These are phyloP conservation scores for Indicator indicator DNA, from an alignment of 2,113 vertebrate species.

Conservation along the genomic window DNA sequence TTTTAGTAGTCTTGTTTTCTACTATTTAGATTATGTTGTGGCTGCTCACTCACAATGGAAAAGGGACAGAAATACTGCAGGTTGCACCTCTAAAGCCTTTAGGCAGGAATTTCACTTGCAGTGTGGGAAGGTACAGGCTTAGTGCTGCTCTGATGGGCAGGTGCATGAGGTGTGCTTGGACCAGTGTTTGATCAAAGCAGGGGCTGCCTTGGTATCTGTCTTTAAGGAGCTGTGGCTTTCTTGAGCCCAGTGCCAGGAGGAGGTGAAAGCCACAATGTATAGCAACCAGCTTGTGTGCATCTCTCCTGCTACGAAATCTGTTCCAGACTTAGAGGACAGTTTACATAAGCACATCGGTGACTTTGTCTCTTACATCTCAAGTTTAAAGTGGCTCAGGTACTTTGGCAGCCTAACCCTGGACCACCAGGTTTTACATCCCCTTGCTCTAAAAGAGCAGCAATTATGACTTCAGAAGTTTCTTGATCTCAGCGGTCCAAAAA, in stretches of 20 bases:
- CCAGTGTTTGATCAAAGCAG: not conserved
- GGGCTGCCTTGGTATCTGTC: not conserved
- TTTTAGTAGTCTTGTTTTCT: not conserved
- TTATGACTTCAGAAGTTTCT: not conserved
- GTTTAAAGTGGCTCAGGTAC: not conserved
- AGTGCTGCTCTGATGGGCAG: not conserved
- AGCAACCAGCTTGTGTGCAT: not conserved
- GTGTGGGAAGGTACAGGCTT: not conserved
- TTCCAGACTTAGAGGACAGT: not conserved
- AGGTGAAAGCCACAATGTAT: not conserved
- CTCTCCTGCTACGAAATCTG: not conserved
- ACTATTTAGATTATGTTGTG: not conserved
- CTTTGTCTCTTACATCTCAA: not conserved
- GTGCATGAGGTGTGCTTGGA: fast-evolving
- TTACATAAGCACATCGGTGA: not conserved
- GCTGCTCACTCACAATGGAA: not conserved
- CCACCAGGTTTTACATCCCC: not conserved
- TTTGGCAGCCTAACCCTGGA: not conserved
- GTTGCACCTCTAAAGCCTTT: not conserved
- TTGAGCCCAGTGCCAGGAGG: not conserved
- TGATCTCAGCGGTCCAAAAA: not conserved
- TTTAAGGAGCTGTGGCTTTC: not conserved
- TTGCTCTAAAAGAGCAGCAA: not conserved
- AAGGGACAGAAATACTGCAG: not conserved
- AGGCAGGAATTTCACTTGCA: not conserved